Conservation (phyloP, 1,140 invertebrate species). For the Ladona fulva region DNA sequence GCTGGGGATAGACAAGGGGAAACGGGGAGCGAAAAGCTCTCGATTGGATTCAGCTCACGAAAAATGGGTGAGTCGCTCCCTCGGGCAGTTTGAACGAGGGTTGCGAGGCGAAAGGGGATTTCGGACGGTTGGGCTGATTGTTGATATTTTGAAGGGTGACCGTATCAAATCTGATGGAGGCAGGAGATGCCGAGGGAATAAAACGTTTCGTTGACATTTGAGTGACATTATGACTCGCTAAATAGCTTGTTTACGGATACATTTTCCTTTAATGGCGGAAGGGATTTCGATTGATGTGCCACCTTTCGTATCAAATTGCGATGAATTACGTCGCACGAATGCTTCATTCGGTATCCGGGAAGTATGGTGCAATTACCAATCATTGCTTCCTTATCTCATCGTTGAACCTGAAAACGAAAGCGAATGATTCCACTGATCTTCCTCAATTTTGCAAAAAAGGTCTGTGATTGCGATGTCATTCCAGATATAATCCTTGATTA, state of each 20-base stretch:
- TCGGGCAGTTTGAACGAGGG: neutral
- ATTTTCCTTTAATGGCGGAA: neutral
- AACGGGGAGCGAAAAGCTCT: no score
- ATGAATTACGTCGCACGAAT: no score
- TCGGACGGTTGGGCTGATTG: neutral
- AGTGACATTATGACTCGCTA: neutral
- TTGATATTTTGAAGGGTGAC: neutral
- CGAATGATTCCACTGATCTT: no score
- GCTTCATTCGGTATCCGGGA: no score
- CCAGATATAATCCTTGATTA: no score
- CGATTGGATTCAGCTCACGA: conserved; percentile 3
- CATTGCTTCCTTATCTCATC: no score
- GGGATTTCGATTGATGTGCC: no score
- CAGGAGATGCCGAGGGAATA: neutral
- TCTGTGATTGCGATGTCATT: no score
- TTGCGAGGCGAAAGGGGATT: neutral
- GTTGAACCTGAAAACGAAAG: no score
- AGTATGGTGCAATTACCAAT: no score
- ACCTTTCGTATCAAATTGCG: no score
- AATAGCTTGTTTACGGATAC: neutral
- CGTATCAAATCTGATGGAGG: neutral
- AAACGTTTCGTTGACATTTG: neutral
- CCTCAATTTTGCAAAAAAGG: no score
- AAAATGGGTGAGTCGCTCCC: neutral
- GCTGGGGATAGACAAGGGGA: neutral